Percentiles rank a stretch among this genome's conserved stretches.
phyloP scores from a whole-genome alignment of 92 coral and sea anemone species.

The Palythoa grandis region DNA sequence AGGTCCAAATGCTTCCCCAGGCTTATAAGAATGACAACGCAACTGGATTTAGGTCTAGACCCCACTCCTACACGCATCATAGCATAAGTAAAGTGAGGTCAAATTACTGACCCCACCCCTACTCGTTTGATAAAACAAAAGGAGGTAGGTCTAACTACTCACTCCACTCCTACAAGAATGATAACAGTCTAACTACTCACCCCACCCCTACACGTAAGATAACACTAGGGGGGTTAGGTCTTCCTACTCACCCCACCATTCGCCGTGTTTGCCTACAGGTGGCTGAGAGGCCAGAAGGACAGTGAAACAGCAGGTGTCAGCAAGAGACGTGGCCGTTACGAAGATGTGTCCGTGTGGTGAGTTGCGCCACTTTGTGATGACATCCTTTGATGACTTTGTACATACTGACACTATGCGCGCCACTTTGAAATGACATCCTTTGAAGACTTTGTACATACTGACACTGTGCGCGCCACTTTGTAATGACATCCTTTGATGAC shows the following conservation, averaged over 20 bases:
- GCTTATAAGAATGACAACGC: background rate
- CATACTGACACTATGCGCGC: too few species aligned
- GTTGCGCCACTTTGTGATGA: slow-evolving; percentile 15
- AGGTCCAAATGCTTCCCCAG: background rate
- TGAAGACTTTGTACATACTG: too few species aligned
- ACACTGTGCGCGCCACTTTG: too few species aligned
- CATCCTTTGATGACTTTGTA: too few species aligned
- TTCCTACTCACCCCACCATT: too few species aligned
- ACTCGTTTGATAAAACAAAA: background rate
- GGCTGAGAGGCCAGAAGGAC: slow-evolving; percentile 97
- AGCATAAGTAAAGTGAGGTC: background rate
- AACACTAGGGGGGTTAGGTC: too few species aligned
- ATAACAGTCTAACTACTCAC: background rate
- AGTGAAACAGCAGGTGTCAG: slow-evolving; percentile 70
- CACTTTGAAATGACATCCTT: too few species aligned
- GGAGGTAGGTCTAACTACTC: too few species aligned
- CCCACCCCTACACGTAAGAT: background rate
- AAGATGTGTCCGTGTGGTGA: slow-evolving; percentile 97
- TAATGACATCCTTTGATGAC: too few species aligned
- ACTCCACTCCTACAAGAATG: too few species aligned
- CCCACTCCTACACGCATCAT: background rate
- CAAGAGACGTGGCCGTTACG: slow-evolving; percentile 87
- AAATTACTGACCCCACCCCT: background rate
- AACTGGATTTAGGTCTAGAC: background rate
- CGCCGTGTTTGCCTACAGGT: slow-evolving; percentile 47